Base-by-base conservation (phyloP, 92 coral and sea anemone genomes). In the Siderastrea radians region DNA sequence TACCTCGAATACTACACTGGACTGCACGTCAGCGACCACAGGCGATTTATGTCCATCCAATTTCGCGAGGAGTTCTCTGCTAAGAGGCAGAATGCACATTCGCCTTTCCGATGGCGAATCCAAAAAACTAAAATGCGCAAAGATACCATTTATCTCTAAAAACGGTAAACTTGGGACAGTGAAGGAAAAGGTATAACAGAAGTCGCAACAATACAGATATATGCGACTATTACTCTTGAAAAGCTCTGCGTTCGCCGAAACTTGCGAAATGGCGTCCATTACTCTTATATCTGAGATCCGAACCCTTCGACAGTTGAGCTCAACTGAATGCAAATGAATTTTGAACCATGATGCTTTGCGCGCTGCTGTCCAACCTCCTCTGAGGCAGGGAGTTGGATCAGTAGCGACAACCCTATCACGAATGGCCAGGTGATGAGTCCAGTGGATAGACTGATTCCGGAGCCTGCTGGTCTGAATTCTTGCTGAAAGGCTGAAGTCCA, bases 151-250 rank as follows among this genome's bases (percentile, higher is more conserved):
- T 11, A 80, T 19, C 75, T 59, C 62, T 49, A 60, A 60, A 80
- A 66, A 80, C 43, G 68, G 74, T 59, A 80, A 59, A 64, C 84
- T 80, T 80, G 74, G 72, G 3, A 80, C 58, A 80, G 84, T 80
- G 62, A 80, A 80, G 15, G 50, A 17, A 17, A 62, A 17, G 4
- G 51, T 47, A 70, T 79, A 10, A 50, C 13, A 6, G 26, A 75
- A 59, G 62, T 75, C 80, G 50, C 80, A 75, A 45, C 62, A 75
- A 50, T 75, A 61, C 48, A 75, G 9, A 12, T 75, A 75, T n/a
- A 49, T 53, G n/a, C 26, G 47, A 13, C 47, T 75, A 61, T 8
- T 15, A n/a, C 61, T 50, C 8, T 53, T 26, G 11, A 75, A 59
- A 19, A 50, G 47, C 26, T 6, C 66, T 49, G 80, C 16, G 0